Evolutionary conservation across 2,113 vertebrate genomes (phyloP), one percentile per base, ranked within the genome.

Genomic region (Australoheros scitulus): DNA sequence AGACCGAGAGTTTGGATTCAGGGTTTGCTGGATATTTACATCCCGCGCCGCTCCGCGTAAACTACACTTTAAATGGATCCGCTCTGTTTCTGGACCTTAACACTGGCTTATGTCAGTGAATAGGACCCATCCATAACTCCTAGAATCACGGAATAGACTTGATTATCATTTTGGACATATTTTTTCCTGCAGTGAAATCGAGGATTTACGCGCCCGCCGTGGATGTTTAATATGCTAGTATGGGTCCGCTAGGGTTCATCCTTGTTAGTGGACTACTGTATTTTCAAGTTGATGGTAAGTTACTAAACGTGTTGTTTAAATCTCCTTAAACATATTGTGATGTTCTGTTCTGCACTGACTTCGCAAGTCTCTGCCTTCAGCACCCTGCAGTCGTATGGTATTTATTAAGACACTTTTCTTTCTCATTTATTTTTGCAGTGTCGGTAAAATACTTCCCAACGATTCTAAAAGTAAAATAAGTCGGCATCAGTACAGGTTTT

Each of bases 201-300:
- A 96, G 96, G 95, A 97, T 96, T 96, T 89, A 95, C 89, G 95
- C 94, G 94, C 83, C 80, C 89, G 90, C 86, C 90, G 93, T 96
- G 97, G 96, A 97, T 96, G 95, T 96, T 96, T 96, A 97, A 95
- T 98, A 97, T 99, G 97, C 96, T 92, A 99, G 96, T 93, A 99
- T 99, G 98, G 96, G 95, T 97, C 97, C 96, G 86, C 96, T 99
- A 96, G 96, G 94, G 93, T 94, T 96, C 92, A 92, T 98, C 93
- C 96, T 98, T 94, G 93, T 98, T 89, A 96, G 95, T 95, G 98
- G 98, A 97, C 97, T 98, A 96, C 94, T 98, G 81, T 96, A 94
- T 94, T 95, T 96, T 85, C 96, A 95, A 96, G 96, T 97, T 92
- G 94, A 96, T 93, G 98, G 98, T 99, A 96, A 99, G 98, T 98